Conservation (phyloP, 2,888 invertebrate genomes). For the Calliscelio sp. region DNA sequence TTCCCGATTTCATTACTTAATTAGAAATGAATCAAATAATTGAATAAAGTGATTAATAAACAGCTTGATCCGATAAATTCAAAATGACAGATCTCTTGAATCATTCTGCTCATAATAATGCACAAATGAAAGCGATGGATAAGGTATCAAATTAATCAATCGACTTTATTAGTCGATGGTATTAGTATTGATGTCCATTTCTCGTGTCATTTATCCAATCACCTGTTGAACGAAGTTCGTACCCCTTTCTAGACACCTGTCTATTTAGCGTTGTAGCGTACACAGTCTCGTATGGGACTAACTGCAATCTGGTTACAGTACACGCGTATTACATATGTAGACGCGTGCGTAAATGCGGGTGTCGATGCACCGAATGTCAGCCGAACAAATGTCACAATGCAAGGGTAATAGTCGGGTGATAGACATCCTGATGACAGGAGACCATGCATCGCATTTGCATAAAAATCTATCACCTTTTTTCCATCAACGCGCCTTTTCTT, state of each 20-base stretch:
- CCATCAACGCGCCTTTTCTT: neutral
- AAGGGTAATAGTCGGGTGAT: conserved; percentile 82
- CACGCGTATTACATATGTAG: conserved; percentile 74
- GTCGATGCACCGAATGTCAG: conserved; percentile 55
- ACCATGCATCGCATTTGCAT: conserved; percentile 59
- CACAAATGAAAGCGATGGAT: conserved; percentile 2
- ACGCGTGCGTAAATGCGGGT: conserved; percentile 67
- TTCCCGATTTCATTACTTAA: too few relatives aligned
- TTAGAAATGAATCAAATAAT: too few relatives aligned
- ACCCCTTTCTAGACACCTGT: conserved; percentile 67
- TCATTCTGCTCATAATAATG: too few relatives aligned
- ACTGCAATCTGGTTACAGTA: conserved; percentile 60
- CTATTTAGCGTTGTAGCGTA: conserved; percentile 45
- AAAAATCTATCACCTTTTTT: conserved; percentile 24
- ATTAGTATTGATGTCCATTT: conserved; percentile 82
- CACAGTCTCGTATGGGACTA: conserved; percentile 51
- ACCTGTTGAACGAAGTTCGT: conserved; percentile 83
- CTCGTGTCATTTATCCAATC: conserved; percentile 82
- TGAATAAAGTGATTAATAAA: too few relatives aligned
- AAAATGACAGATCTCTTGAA: too few relatives aligned
- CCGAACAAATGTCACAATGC: conserved; percentile 77
- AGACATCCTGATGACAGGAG: conserved; percentile 82
- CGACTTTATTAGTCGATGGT: conserved; percentile 77
- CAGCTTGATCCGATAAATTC: too few relatives aligned
- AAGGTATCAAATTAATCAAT: conserved; percentile 34